Percentiles rank a stretch among this genome's conserved stretches.
Evolutionary conservation across 2,113 vertebrate species (phyloP).

Genomic region (Puffinus mauretanicus): DNA sequence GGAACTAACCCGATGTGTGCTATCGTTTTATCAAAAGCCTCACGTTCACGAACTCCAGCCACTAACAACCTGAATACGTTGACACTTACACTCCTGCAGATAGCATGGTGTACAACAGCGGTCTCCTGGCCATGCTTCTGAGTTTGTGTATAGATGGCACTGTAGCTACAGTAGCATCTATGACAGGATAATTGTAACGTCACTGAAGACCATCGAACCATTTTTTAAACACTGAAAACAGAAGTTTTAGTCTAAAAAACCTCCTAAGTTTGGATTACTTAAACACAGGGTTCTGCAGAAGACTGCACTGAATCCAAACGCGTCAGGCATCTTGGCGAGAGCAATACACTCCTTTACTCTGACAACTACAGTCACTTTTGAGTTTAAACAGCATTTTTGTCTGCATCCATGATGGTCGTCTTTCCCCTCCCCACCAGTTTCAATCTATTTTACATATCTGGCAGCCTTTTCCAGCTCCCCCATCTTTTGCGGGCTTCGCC

Average conservation of each 20-base stretch:
- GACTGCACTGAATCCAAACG: background rate
- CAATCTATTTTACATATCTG: background rate
- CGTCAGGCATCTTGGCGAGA: background rate
- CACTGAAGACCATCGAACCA: background rate
- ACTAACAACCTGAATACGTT: fast-evolving
- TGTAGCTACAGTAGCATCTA: background rate
- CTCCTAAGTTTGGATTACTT: background rate
- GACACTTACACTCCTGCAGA: background rate
- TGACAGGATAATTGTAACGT: fast-evolving
- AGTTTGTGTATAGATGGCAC: background rate
- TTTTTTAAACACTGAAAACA: background rate
- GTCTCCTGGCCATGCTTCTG: fast-evolving
- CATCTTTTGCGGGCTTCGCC: background rate
- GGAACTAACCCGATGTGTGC: fast-evolving
- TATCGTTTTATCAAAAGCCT: background rate
- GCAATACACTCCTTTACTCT: background rate
- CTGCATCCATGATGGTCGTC: fast-evolving
- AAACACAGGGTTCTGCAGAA: background rate
- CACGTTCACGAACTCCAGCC: fast-evolving
- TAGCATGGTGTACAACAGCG: background rate
- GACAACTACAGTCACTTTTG: background rate
- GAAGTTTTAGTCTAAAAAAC: background rate
- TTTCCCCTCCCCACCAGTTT: background rate
- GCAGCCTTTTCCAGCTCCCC: background rate
- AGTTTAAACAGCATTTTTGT: background rate